Base-by-base conservation (phyloP, 1,140 invertebrate species). In the Anastrepha obliqua region DNA sequence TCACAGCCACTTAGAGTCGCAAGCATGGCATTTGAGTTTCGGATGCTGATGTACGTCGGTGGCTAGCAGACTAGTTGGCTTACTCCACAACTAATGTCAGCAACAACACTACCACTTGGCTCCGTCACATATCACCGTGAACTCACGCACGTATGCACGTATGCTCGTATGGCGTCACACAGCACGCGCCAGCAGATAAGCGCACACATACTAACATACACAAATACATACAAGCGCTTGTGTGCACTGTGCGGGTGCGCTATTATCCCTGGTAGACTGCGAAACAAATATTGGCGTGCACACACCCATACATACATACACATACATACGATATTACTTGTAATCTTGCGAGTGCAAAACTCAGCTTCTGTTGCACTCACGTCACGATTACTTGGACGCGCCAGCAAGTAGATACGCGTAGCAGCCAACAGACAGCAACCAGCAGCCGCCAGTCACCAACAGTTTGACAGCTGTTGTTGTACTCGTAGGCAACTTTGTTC, bases 351-450 rank as follows among this genome's bases (percentile, higher is more conserved):
- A 81, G 51, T 81, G 74, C 39, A 55, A 81, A 81, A 81, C 11
- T 81, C 74, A 81, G 47, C 74, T 81, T 81, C 74, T 81, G 74
- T 58, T 55, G 47, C 74, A 81, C n/a, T 81, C 74, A 81, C 47
- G 17, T 81, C 47, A 51, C 17, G 47, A 55, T 81, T 81, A 20
- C 29, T 29, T 29, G 29, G 74, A 81, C 20, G 74, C 74, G 47
- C 74, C 74, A 81, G 74, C 74, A 42, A 55, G 51, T n/a, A 55
- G 47, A 81, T 51, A 74, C 42, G 42, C n/a, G n/a, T n/a, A 70
- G 15, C 42, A 81, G n/a, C 44, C 47, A 78, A 44, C 74, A 78
- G n/a, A n/a, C 44, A 20, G 74, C 74, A 81, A 81, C 74, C 74
- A 55, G 74, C 74, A 81, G 47, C 47, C 74, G 55, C 15, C 7